Base-by-base conservation (phyloP, 2,113 vertebrate genomes). In the Pachypanchax playfairii region DNA sequence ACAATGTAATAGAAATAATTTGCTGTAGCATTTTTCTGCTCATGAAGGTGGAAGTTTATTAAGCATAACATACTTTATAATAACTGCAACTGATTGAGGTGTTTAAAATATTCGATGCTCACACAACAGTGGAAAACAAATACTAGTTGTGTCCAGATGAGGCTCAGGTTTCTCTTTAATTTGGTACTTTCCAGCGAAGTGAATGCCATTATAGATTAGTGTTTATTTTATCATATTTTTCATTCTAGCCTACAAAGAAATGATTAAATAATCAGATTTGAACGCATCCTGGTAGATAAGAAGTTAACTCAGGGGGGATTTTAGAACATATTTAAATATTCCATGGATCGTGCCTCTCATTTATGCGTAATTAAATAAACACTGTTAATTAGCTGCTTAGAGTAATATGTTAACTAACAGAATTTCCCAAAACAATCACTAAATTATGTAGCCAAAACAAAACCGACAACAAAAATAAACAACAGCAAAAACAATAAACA, bases 351-450 rank as follows among this genome's bases (percentile, higher is more conserved):
- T 68, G 57, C 29, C 33, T 71, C 49, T 80, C 11, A 71, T 71
- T 58, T 54, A 33, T 38, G 24, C 74, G 46, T 68, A 61, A 74
- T 80, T 65, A 68, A 71, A 46, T 18, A 55, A 69, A 48, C 41
- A 7, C 33, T 56, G 46, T 53, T 80, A 77, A 64, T 61, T 73
- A 70, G 54, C 62, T 70, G 17, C 52, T 55, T 29, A 41, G 12
- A 60, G 36, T 65, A 57, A 65, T 71, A 17, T 58, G 36, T 61
- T 62, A 12, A 61, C 42, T 65, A 53, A 17, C 42, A 61, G 49
- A 17, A 69, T 52, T 51, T 48, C 57, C 54, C 49, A 57, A 71
- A n/a, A 74, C 21, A 74, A 72, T 49, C 20, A 18, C 17, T 21
- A 18, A 8, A 6, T 17, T 39, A 54, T 24, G 52, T 17, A 35